Percentiles rank a stretch among this genome's conserved stretches.
phyloP scores from a whole-genome alignment of 1,140 invertebrate genomes.

The Dinothrombium tinctorium region DNA sequence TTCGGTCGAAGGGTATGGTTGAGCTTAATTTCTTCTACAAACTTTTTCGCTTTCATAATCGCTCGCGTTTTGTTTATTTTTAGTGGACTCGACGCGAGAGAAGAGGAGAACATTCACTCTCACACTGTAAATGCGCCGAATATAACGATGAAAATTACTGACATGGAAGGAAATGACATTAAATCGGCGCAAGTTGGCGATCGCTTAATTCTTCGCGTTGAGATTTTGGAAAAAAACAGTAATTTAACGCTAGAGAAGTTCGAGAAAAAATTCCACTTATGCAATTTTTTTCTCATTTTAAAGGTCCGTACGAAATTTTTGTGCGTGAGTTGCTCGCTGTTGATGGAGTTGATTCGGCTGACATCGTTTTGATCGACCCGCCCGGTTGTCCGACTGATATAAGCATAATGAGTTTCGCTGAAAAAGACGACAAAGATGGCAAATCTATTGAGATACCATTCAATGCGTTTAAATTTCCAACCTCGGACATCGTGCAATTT shows the following conservation, averaged over 20 bases:
- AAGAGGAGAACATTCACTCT: constrained; percentile 23
- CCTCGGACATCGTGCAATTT: constrained; percentile 80
- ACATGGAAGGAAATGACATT: constrained; percentile 23
- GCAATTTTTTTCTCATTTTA: background rate
- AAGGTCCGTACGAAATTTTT: constrained; percentile 70
- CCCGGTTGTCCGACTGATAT: constrained; percentile 36
- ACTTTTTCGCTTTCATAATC: background rate
- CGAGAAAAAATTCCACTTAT: background rate
- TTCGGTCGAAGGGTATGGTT: background rate
- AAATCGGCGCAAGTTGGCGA: constrained; percentile 22
- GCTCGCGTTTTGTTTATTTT: background rate
- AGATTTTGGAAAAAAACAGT: constrained; percentile 46
- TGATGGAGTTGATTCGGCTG: constrained; percentile 62
- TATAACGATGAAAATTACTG: constrained; percentile 70
- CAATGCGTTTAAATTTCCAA: constrained; percentile 71
- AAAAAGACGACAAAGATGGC: constrained; percentile 21
- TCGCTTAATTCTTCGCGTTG: constrained; percentile 62
- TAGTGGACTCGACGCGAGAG: background rate
- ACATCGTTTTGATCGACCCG: constrained; percentile 65
- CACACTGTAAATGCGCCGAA: constrained; percentile 66
- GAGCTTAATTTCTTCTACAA: background rate
- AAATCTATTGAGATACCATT: constrained; percentile 55
- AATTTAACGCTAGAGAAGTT: constrained; percentile 2
- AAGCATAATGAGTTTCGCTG: constrained; percentile 63
- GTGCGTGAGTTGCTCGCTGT: constrained; percentile 75